Base-by-base conservation (phyloP, 2,888 invertebrate genomes). In the Eilema sororculum region DNA sequence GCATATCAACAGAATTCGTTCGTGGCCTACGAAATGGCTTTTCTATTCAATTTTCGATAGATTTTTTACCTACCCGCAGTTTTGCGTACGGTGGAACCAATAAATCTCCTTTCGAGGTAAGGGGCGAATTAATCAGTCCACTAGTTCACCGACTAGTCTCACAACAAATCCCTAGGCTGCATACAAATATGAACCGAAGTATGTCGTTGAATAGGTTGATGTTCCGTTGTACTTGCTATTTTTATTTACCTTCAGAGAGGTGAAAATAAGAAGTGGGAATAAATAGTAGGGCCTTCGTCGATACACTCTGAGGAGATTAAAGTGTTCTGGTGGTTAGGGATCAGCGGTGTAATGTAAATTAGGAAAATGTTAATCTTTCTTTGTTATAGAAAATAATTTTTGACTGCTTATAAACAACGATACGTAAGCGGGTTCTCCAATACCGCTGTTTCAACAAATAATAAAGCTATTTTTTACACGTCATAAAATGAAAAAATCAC, bases 21-120 rank as follows among this genome's bases (percentile, higher is more conserved):
- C 88, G 84, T 83, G 85, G 86, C 90, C 89, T 87, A 89, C 87
- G 90, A 92, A 94, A 95, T 95, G 92, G 93, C 90, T 95, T 95
- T 95, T 93, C 95, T 94, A 95, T 95, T 95, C 94, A 95, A 95
- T 95, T 95, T 95, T 95, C 94, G 91, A 95, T 95, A 93, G 93
- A 95, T 95, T 95, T 95, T 95, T 94, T 95, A 93, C 93, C 91
- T 89, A 89, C 91, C 93, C 92, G 90, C 95, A 95, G 95, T 95
- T 95, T 95, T 95, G 95, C 95, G 94, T 94, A 93, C 94, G 89
- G 93, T 90, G 93, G 91, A 93, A 94, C 95, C 94, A 93, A 95
- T 95, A 95, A 95, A 95, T 95, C 94, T 95, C 90, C 87, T 91
- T 90, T 91, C 89, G 91, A 93, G 92, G 95, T 93, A 93, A 94